A percentile compares a stretch with the other conserved stretches of the same genome.
Conservation (phyloP, 2,888 invertebrate species). For the Bellardia bayeri region DNA sequence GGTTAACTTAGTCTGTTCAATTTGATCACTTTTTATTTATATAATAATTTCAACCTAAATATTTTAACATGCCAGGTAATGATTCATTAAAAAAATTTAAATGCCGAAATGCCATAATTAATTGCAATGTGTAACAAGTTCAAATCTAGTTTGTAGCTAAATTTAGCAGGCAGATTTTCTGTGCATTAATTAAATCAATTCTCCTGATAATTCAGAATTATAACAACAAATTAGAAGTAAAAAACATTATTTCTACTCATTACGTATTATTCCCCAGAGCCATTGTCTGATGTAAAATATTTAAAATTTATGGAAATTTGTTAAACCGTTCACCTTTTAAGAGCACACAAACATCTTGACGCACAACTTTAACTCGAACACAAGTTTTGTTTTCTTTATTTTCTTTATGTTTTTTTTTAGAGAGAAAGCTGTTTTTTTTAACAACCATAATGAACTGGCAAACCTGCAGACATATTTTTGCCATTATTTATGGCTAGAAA, state of each 20-base stretch:
- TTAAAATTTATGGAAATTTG: neutral
- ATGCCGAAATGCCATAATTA: neutral
- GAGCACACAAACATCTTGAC: neutral
- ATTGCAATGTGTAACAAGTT: neutral
- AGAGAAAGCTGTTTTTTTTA: conserved; percentile 6
- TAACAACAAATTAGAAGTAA: neutral
- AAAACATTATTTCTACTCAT: neutral
- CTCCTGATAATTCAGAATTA: conserved; percentile 16
- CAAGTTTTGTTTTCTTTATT: neutral
- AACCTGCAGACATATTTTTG: conserved; percentile 9
- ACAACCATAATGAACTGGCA: neutral
- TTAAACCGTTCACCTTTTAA: conserved; percentile 26
- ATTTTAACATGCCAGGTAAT: neutral
- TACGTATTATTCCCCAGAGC: conserved; percentile 22
- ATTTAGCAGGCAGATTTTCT: neutral
- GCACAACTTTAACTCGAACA: neutral
- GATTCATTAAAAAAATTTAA: neutral
- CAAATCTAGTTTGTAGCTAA: neutral
- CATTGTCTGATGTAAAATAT: neutral
- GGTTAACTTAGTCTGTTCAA: too few species aligned
- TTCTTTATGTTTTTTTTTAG: too few species aligned
- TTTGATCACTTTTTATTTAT: too few species aligned
- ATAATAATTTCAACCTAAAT: neutral
- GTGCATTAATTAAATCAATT: conserved; percentile 25
- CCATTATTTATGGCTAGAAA: conserved; percentile 13